A percentile compares a stretch with the other conserved stretches of the same genome.
Conservation (phyloP, 1,140 invertebrate genomes). For the Doryteuthis pealeii region DNA sequence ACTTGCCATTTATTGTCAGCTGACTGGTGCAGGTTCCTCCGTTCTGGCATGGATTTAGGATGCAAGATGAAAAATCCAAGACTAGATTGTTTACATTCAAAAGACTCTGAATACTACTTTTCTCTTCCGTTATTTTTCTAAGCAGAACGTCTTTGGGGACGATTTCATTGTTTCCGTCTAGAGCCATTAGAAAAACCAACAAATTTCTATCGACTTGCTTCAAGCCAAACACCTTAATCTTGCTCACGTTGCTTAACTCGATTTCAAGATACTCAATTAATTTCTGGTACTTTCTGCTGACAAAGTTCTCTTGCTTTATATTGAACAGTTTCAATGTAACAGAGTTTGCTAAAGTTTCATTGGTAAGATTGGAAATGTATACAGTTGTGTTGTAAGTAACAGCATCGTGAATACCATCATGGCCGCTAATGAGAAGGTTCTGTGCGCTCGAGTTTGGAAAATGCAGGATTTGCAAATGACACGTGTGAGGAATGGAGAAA, state of each 20-base stretch:
- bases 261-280: constrained; percentile 65
- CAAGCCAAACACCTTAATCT: neutral
- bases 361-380: constrained; percentile 78
- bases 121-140: no score
- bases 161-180: neutral
- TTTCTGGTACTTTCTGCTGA: constrained; percentile 73
- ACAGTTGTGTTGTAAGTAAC: constrained; percentile 82
- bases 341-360: constrained; percentile 79
- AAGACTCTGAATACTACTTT: no score
- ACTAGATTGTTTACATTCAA: neutral
- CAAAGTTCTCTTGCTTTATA: constrained; percentile 73
- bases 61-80: constrained; percentile 25
- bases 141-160: neutral
- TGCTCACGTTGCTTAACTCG: constrained; percentile 4
- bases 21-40: constrained; percentile 66
- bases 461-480: constrained; percentile 70
- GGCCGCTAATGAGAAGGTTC: constrained; percentile 78
- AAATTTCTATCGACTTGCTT: neutral
- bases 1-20: constrained; percentile 61
- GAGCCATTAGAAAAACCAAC: neutral
- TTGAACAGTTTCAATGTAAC: constrained; percentile 75
- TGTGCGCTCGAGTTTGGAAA: constrained; percentile 51
- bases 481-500: constrained; percentile 74
- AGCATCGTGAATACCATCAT: constrained; percentile 83
- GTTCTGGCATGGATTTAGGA: constrained; percentile 31